A percentile compares a stretch with the other conserved stretches of the same genome.
Conservation (phyloP, 2,888 invertebrate species). For the Melanostoma mellinum region DNA sequence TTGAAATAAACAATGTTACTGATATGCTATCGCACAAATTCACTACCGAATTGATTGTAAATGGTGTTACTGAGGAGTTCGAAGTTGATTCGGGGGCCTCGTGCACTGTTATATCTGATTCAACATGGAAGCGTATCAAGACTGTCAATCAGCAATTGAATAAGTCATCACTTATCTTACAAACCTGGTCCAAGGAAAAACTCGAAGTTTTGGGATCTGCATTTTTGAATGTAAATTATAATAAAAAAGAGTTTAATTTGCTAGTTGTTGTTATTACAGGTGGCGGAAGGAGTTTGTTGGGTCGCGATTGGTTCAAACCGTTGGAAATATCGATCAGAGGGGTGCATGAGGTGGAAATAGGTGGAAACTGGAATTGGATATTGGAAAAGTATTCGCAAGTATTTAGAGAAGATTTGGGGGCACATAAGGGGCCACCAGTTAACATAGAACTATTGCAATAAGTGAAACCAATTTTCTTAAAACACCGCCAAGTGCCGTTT, state of each 20-base stretch:
- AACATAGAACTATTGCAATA: conserved; percentile 15
- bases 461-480: conserved; percentile 9
- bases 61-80: conserved; percentile 1
- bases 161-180: conserved; percentile 10
- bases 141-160: neutral
- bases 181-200: conserved; percentile 23
- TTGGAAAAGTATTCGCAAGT: neutral
- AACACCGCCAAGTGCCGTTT: conserved; percentile 6
- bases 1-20: neutral
- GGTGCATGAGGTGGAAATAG: neutral
- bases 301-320: conserved; percentile 3
- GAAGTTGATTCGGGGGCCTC: neutral
- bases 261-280: conserved; percentile 16
- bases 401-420: conserved; percentile 16
- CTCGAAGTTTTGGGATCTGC: conserved; percentile 4
- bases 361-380: conserved; percentile 10
- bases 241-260: conserved; percentile 3
- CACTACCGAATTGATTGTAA: conserved; percentile 5
- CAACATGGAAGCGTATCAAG: conserved; percentile 16
- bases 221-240: neutral
- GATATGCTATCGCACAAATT: conserved; percentile 6
- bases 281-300: conserved; percentile 4
- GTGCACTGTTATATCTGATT: conserved; percentile 7
- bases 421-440: conserved; percentile 12
- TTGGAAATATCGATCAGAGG: conserved; percentile 16